Percentiles rank a stretch among this genome's conserved stretches.
phyloP scores from a whole-genome alignment of 2,113 vertebrate species.

The Theristicus caerulescens region DNA sequence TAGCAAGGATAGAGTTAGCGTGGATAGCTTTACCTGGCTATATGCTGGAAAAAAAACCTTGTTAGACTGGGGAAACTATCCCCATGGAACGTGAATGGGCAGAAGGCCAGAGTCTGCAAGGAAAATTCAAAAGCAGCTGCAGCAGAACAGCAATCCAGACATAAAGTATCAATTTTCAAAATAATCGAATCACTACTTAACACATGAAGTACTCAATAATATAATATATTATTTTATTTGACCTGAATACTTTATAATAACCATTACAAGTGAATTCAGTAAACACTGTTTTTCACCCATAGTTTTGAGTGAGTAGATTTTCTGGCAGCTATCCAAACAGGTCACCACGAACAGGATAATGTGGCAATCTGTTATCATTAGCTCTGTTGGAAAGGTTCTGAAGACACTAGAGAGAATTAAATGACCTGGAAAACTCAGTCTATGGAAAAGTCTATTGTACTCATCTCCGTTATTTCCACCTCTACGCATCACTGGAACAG shows the following conservation, averaged over 20 bases:
- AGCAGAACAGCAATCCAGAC: background rate
- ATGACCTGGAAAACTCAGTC: constrained; percentile 77
- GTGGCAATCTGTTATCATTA: constrained; percentile 76
- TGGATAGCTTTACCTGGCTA: background rate
- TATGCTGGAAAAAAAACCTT: background rate
- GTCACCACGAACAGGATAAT: constrained; percentile 62
- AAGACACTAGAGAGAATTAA: constrained; percentile 72
- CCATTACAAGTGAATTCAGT: background rate
- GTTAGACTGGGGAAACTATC: background rate
- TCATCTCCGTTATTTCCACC: constrained; percentile 67
- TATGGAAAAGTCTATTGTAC: constrained; percentile 70
- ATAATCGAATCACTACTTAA: constrained; percentile 5
- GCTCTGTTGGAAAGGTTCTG: constrained; percentile 66
- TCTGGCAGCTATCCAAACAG: constrained; percentile 63
- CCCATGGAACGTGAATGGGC: background rate
- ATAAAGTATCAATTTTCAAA: constrained; percentile 18
- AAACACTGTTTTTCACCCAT: background rate
- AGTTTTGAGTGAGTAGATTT: constrained; percentile 30
- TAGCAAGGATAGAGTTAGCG: background rate
- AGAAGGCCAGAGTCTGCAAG: background rate
- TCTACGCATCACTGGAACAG: constrained; percentile 45
- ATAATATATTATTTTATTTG: background rate
- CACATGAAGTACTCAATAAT: background rate
- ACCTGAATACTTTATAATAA: background rate
- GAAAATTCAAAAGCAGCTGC: background rate